Evolutionary conservation across 2,888 invertebrate species (phyloP), one percentile per base, ranked within the genome.

Genomic region (Synergus gifuensis): DNA sequence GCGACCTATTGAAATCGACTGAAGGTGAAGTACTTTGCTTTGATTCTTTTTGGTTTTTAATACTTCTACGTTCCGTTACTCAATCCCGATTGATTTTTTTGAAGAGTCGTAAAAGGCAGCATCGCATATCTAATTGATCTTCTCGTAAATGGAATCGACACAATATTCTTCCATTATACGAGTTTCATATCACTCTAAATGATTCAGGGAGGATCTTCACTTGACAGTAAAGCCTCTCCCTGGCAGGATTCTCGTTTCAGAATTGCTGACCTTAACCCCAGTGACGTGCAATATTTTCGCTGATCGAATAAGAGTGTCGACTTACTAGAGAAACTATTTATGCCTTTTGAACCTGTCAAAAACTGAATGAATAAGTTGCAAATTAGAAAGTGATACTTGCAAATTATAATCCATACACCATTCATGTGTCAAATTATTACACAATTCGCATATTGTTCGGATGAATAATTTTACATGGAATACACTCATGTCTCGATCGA

Each of bases 181-280:
- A 67, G 28, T 73, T 73, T 54, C 16, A 73, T 54, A 49, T 73
- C 46, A 67, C 18, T 42, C 16, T 73, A 73, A 73, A 73, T 73
- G 69, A 73, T 73, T 73, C 69, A 49, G 28, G 69, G 28, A 67
- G 67, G 67, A 46, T 67, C 54, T 73, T 49, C 69, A 49, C 36
- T 36, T 73, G 69, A 54, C 69, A 73, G 49, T 54, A 49, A 73
- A 73, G 40, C 4, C 64, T 64, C 64, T 64, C 42, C 64, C n/a
- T 40, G 40, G 42, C 64, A 40, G 40, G 16, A n/a, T 42, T 73
- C 69, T 54, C 36, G 54, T 73, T 73, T 69, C 3, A 60, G 69
- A 73, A 73, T 73, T 73, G 69, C 14, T 49, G 69, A 73, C 69
- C 69, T 73, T 46, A 73, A 73, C 69, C 69, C 49, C 36, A 49